Percentiles rank a stretch among this genome's conserved stretches.
Conservation (phyloP, 2,797 vertebrate species). For the Pitangus sulphuratus region DNA sequence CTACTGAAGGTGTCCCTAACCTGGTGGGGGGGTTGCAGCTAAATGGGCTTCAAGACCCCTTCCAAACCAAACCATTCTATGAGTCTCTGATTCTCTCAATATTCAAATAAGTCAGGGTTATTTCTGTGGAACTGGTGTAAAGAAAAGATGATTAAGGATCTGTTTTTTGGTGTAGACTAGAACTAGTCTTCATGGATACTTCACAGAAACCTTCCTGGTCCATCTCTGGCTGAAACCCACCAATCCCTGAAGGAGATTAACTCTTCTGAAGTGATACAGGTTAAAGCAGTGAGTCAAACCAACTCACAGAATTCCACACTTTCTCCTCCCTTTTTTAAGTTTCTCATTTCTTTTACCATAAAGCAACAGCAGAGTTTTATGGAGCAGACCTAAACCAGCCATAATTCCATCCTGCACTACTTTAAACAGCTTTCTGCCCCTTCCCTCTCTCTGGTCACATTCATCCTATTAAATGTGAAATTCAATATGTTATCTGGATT, state of each 20-base stretch:
- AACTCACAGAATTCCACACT: background rate
- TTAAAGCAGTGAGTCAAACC: background rate
- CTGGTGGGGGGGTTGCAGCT: background rate
- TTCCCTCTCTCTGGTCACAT: background rate
- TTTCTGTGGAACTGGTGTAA: background rate
- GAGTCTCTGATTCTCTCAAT: background rate
- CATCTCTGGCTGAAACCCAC: background rate
- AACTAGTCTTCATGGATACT: background rate
- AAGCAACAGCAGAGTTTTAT: background rate
- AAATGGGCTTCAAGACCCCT: background rate
- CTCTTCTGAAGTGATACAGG: background rate
- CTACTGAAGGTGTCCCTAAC: background rate
- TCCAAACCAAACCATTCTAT: background rate
- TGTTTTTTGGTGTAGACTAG: background rate
- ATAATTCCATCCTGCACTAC: background rate
- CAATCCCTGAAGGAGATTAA: too few species aligned
- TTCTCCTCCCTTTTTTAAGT: background rate
- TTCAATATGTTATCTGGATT: background rate
- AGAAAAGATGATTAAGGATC: background rate
- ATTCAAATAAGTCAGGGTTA: background rate
- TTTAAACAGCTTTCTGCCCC: background rate
- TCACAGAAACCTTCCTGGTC: background rate
- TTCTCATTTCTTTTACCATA: background rate
- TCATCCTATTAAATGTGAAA: background rate
- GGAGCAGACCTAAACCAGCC: background rate